phyloP scores from a whole-genome alignment of 2,113 vertebrate genomes.

The Manacus vitellinus region DNA sequence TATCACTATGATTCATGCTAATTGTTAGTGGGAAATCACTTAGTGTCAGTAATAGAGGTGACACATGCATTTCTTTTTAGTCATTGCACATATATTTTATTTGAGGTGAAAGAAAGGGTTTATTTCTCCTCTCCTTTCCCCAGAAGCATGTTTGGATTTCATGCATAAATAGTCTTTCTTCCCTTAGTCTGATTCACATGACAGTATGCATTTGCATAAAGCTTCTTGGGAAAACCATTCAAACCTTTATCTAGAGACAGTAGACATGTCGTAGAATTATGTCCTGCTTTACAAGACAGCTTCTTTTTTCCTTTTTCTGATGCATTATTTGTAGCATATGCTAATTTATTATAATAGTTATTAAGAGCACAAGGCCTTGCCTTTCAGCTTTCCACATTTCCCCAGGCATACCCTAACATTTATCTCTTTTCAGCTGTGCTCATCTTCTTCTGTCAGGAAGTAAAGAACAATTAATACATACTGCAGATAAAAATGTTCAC shows the following conservation, averaged over 20 bases:
- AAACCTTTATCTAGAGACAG: constrained; percentile 23
- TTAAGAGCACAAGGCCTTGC: constrained; percentile 16
- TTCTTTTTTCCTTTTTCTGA: background rate
- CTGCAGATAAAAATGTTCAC: constrained; percentile 41
- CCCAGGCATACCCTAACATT: constrained; percentile 7
- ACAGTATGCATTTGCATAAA: constrained; percentile 51
- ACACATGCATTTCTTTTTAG: constrained; percentile 31
- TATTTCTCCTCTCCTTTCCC: constrained; percentile 38
- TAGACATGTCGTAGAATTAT: background rate
- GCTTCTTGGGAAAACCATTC: constrained; percentile 38
- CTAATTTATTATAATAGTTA: constrained; percentile 44
- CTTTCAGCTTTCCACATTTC: constrained; percentile 33
- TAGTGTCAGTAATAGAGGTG: constrained; percentile 37
- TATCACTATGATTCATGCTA: constrained; percentile 49
- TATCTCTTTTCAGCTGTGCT: background rate
- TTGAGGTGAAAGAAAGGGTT: constrained; percentile 38
- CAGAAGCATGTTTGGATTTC: constrained; percentile 65
- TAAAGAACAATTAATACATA: constrained; percentile 23
- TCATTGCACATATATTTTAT: background rate
- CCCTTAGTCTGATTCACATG: constrained; percentile 63
- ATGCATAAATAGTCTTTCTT: constrained; percentile 63
- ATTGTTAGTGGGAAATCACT: constrained; percentile 67
- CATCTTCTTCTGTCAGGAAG: constrained; percentile 29
- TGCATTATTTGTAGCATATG: constrained; percentile 50
- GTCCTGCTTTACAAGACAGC: constrained; percentile 27